phyloP scores from a whole-genome alignment of 2,888 invertebrate genomes.

The Julus scanicus region DNA sequence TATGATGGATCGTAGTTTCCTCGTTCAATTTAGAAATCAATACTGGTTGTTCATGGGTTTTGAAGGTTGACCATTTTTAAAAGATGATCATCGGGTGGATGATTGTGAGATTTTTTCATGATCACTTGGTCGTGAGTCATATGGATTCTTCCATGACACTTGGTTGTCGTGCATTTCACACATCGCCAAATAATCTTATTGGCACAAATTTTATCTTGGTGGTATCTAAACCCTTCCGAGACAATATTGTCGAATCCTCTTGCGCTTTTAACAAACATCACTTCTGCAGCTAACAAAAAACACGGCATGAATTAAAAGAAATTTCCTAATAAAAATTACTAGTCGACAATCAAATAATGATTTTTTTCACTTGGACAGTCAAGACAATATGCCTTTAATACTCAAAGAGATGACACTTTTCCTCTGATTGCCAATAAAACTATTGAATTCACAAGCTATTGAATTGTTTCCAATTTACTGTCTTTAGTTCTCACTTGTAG shows the following conservation, averaged over 20 bases:
- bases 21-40: too few species aligned
- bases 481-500: background rate
- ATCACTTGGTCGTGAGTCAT: constrained; percentile 28
- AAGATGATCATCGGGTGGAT: constrained; percentile 1
- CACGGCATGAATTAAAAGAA: background rate
- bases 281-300: constrained; percentile 4
- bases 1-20: too few species aligned
- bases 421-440: background rate
- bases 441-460: background rate
- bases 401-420: background rate
- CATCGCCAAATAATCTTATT: constrained; percentile 36
- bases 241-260: constrained; percentile 42
- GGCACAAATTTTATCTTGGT: constrained; percentile 14
- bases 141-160: background rate
- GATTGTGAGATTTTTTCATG: constrained; percentile 3
- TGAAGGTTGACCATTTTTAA: background rate
- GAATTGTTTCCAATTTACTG: background rate
- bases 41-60: background rate
- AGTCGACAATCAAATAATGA: background rate
- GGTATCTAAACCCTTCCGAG: constrained; percentile 25
- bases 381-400: too few species aligned
- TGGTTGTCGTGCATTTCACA: constrained; percentile 13
- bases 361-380: background rate
- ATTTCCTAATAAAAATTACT: background rate
- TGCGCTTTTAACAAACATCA: constrained; percentile 39